phyloP scores from a whole-genome alignment of 2,797 vertebrate species.

The Pagetopsis macropterus region DNA sequence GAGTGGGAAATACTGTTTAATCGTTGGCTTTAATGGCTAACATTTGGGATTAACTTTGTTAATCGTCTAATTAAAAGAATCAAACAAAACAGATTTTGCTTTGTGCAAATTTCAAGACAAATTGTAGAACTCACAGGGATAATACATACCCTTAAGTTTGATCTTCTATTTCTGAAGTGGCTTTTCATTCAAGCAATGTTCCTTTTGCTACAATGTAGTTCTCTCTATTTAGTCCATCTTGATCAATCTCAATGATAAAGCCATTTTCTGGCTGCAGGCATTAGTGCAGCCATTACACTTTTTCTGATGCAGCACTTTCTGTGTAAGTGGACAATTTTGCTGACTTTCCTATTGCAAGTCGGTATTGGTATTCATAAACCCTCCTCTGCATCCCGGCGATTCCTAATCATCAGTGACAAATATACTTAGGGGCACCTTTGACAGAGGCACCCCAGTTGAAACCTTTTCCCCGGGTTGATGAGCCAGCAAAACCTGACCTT shows the following conservation, averaged over 20 bases:
- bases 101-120: conserved; percentile 8
- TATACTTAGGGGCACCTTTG: conserved; percentile 63
- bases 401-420: conserved; percentile 73
- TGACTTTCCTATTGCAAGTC: conserved; percentile 66
- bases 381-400: conserved; percentile 43
- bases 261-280: conserved; percentile 59
- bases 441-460: conserved; percentile 52
- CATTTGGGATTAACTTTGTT: conserved; percentile 45
- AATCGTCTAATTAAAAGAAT: conserved; percentile 33
- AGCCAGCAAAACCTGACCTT: conserved; percentile 29
- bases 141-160: neutral
- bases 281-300: conserved; percentile 66
- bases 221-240: conserved; percentile 56
- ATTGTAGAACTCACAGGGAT: conserved; percentile 19
- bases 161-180: conserved; percentile 13
- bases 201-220: conserved; percentile 25
- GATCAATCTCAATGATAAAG: conserved; percentile 65
- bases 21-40: conserved; percentile 19
- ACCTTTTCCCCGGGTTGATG: conserved; percentile 45
- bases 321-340: conserved; percentile 68
- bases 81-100: conserved; percentile 39
- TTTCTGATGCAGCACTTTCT: conserved; percentile 78
- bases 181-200: conserved; percentile 22
- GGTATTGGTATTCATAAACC: conserved; percentile 70
- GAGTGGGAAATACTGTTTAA: conserved; percentile 46